Evolutionary conservation across 2,888 invertebrate species (phyloP), one percentile per base, ranked within the genome.

Genomic region (Halictus ligatus): DNA sequence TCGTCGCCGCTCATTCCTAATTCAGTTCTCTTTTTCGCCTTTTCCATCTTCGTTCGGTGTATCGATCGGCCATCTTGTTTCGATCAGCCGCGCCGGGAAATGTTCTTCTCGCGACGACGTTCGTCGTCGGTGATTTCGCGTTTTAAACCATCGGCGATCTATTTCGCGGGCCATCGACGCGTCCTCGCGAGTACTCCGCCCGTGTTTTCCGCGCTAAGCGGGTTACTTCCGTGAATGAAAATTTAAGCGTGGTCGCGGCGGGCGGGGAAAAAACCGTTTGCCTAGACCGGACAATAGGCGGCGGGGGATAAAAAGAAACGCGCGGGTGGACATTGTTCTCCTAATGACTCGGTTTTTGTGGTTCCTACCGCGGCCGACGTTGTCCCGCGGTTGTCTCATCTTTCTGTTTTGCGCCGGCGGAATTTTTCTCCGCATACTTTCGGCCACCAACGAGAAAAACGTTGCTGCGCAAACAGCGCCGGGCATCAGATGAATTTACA

Each of bases 1-100:
- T 74, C 84, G 74, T 29, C 40, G 64, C 74, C 89, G 89, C 90
- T 90, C 91, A 86, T 92, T 92, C 89, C 89, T 92, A 89, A 94
- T 93, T 92, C 91, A 89, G 92, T 94, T 92, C 88, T 86, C 88
- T 88, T 85, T 90, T 87, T 88, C 78, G 75, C 77, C 73, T 73
- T 79, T 84, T 78, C 81, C 83, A 67, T 77, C 58, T 76, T 64
- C 64, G 48, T 71, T 21, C 67, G 21, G 40, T 21, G 67, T 83
- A 86, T 85, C 86, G 88, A 88, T 87, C 79, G 48, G 64, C 40
- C 13, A 67, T 46, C 60, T 50, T 69, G 25, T 64, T 64, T 64
- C 64, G 64, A 15, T 54, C 25, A 12, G 25, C 8, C 29, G 75
- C 48, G 13, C 25, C 73, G 64, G 72, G 40, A 78, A 82, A 79